Evolutionary conservation across 2,888 invertebrate species (phyloP).

Genomic region (Dolomedes plantarius): DNA sequence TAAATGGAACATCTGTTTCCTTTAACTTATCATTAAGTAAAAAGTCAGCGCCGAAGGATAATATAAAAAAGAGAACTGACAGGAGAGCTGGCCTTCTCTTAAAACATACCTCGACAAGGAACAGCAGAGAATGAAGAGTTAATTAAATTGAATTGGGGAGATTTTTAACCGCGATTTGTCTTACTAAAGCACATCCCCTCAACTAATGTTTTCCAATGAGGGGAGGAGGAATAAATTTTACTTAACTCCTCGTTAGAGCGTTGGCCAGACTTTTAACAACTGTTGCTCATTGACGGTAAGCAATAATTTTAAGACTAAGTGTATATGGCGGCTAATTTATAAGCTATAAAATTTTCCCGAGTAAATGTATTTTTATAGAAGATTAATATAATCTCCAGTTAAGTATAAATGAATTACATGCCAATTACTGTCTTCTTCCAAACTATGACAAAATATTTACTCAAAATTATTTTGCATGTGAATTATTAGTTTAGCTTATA

Average conservation of each 20-base stretch:
- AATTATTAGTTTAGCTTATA: too few relatives aligned
- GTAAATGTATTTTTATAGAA: background rate
- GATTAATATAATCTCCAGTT: background rate
- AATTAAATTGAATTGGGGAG: slow-evolving; percentile 66
- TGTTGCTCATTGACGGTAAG: slow-evolving; percentile 3
- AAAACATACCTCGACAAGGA: slow-evolving; percentile 59
- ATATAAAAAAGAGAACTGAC: slow-evolving; percentile 31
- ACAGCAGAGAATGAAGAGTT: slow-evolving; percentile 46
- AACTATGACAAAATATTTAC: too few relatives aligned
- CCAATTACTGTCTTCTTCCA: background rate
- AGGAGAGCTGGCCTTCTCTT: slow-evolving; percentile 43
- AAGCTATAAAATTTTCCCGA: background rate
- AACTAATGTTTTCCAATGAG: slow-evolving; percentile 24
- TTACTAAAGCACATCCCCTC: slow-evolving; percentile 53
- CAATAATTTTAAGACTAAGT: background rate
- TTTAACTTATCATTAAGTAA: slow-evolving; percentile 65
- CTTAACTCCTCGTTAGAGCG: slow-evolving; percentile 19
- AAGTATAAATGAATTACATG: background rate
- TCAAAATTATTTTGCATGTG: too few relatives aligned
- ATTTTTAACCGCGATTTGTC: slow-evolving; percentile 67
- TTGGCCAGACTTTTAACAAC: slow-evolving; percentile 12
- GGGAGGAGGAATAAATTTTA: slow-evolving; percentile 44
- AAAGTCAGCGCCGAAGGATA: slow-evolving; percentile 30
- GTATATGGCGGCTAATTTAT: background rate
- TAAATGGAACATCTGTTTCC: slow-evolving; percentile 70